Evolutionary conservation across 1,140 invertebrate genomes (phyloP).

Genomic region (Pseudachorutes palmiensis): DNA sequence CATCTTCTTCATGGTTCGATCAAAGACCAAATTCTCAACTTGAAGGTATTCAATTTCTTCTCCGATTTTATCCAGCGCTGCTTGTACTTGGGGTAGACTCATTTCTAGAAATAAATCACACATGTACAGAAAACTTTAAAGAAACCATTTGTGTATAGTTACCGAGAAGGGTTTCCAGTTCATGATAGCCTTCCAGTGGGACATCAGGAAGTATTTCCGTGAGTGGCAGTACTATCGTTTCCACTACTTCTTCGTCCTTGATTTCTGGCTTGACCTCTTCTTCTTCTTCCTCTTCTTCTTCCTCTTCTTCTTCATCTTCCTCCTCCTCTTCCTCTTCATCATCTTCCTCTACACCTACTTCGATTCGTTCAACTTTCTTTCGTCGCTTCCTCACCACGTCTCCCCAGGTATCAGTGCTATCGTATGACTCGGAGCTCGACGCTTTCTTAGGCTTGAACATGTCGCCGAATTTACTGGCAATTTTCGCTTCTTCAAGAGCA

Average conservation of each 20-base stretch:
- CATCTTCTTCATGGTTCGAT: slow-evolving; percentile 20
- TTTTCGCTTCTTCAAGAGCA: slow-evolving; percentile 2
- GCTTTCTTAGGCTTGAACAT: slow-evolving; percentile 1
- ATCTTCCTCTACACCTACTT: slow-evolving; percentile 4
- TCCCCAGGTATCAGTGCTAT: not conserved
- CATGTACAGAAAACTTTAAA: too few species aligned
- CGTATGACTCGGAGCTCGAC: slow-evolving; percentile 2
- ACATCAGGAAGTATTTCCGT: slow-evolving; percentile 4
- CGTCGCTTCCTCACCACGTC: not conserved
- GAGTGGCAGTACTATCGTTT: too few species aligned
- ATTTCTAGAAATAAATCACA: slow-evolving; percentile 2
- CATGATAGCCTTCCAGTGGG: not conserved
- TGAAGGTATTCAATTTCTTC: slow-evolving; percentile 4
- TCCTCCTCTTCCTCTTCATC: not conserved
- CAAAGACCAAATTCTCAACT: slow-evolving; percentile 14
- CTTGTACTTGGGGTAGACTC: slow-evolving; percentile 2
- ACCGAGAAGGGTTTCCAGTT: too few species aligned
- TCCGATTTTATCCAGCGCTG: not conserved
- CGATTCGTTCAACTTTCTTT: not conserved
- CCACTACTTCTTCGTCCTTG: too few species aligned
- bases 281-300: too few species aligned
- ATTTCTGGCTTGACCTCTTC: too few species aligned
- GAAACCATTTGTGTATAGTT: too few species aligned
- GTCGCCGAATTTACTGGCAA: not conserved
- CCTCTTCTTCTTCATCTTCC: not conserved